Conservation (phyloP, 1,140 invertebrate species). For the Harlomillsia oculata region DNA sequence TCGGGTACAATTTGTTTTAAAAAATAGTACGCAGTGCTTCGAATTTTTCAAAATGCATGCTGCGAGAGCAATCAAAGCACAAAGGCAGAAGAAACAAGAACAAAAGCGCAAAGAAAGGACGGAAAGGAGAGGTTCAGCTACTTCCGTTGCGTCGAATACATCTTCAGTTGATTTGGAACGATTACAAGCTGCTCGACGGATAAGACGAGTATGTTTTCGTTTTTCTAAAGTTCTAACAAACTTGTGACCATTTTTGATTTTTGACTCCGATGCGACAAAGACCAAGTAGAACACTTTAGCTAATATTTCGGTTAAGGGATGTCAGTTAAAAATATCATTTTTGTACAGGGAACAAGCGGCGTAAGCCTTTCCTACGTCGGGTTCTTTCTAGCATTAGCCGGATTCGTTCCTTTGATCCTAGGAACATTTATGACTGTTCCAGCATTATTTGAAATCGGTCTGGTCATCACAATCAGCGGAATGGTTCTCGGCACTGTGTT, state of each 20-base stretch:
- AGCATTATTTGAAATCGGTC: slow-evolving; percentile 13
- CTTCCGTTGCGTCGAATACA: neutral
- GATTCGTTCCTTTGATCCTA: slow-evolving; percentile 8
- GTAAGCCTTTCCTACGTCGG: slow-evolving; percentile 15
- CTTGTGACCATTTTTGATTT: too few species aligned
- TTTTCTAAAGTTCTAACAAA: too few species aligned
- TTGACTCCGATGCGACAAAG: too few species aligned
- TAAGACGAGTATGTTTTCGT: slow-evolving; percentile 9
- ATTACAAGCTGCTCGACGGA: neutral
- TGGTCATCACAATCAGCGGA: slow-evolving; percentile 13
- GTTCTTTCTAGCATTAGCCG: slow-evolving; percentile 9
- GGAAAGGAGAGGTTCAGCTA: neutral
- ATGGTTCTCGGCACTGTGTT: slow-evolving; percentile 10
- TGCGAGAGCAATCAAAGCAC: slow-evolving; percentile 4
- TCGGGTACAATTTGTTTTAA: neutral
- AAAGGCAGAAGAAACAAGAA: neutral
- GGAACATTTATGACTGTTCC: slow-evolving; percentile 17
- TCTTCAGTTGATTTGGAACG: slow-evolving; percentile 3
- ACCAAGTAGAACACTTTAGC: too few species aligned
- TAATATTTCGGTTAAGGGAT: too few species aligned
- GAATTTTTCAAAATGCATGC: slow-evolving; percentile 4
- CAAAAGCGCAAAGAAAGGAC: neutral
- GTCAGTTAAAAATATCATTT: too few species aligned
- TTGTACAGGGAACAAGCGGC: neutral
- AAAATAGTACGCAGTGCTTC: neutral